These are phyloP conservation scores for Drosophila anceps DNA, from an alignment of 2,888 invertebrate genomes.

Conservation along the genomic window DNA sequence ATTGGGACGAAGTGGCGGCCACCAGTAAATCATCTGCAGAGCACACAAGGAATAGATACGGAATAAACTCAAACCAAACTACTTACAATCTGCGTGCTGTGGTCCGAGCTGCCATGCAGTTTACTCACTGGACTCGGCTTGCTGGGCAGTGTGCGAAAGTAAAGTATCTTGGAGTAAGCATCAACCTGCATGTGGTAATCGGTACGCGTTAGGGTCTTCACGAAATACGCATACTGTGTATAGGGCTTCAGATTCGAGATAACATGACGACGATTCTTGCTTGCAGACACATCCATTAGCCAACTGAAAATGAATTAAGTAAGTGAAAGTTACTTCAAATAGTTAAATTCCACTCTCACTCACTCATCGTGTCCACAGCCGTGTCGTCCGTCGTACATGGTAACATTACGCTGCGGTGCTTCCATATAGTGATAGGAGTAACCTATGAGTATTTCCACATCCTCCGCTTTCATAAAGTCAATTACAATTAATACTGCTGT, in stretches of 20 bases:
- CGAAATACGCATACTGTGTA: slow-evolving; percentile 97
- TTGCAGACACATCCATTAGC: slow-evolving; percentile 87
- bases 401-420: slow-evolving; percentile 90
- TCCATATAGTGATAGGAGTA: slow-evolving; percentile 95
- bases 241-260: slow-evolving; percentile 91
- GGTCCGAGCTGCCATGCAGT: slow-evolving; percentile 75
- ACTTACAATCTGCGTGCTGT: slow-evolving; percentile 79
- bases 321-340: background rate
- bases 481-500: slow-evolving; percentile 87
- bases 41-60: background rate
- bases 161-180: slow-evolving; percentile 92
- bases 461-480: slow-evolving; percentile 89
- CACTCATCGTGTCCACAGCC: slow-evolving; percentile 94
- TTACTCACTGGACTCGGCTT: slow-evolving; percentile 78
- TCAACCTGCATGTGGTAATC: slow-evolving; percentile 89
- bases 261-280: slow-evolving; percentile 86
- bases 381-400: slow-evolving; percentile 94
- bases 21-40: slow-evolving; percentile 80
- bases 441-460: slow-evolving; percentile 92
- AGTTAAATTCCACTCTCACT: background rate
- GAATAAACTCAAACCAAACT: background rate
- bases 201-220: slow-evolving; percentile 94
- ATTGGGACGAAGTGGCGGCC: slow-evolving; percentile 82
- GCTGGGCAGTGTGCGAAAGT: slow-evolving; percentile 90
- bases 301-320: slow-evolving; percentile 86